A percentile compares a stretch with the other conserved stretches of the same genome.
phyloP scores from a whole-genome alignment of 2,888 invertebrate species.

The Hylaea fasciaria region DNA sequence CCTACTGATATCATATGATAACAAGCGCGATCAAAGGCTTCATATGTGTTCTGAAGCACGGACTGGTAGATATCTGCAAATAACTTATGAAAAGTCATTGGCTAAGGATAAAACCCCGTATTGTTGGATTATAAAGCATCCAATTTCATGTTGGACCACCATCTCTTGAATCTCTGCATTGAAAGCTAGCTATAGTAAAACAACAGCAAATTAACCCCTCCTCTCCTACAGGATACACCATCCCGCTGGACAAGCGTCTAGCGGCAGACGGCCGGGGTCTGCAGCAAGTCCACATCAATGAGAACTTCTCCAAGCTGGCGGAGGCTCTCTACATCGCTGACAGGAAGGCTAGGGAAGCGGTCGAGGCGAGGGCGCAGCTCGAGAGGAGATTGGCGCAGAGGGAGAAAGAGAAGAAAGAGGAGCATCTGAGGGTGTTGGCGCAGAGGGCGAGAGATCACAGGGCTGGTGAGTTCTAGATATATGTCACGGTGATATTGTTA shows the following conservation, averaged over 20 bases:
- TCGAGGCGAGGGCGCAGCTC: slow-evolving; percentile 97
- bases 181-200: too few relatives aligned
- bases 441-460: slow-evolving; percentile 98
- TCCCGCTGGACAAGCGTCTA: slow-evolving; percentile 98
- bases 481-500: neutral
- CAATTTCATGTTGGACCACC: too few relatives aligned
- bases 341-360: slow-evolving; percentile 97
- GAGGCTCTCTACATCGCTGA: slow-evolving; percentile 99
- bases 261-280: slow-evolving; percentile 99
- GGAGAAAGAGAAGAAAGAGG: slow-evolving; percentile 99
- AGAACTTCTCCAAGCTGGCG: slow-evolving; percentile 99
- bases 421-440: slow-evolving; percentile 95
- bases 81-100: too few relatives aligned
- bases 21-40: too few relatives aligned
- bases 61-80: too few relatives aligned
- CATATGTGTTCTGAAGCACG: too few relatives aligned
- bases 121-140: too few relatives aligned
- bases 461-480: slow-evolving; percentile 89
- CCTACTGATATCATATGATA: too few relatives aligned
- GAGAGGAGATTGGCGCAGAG: slow-evolving; percentile 98
- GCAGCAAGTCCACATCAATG: slow-evolving; percentile 98
- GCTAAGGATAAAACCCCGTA: too few relatives aligned
- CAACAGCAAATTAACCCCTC: too few relatives aligned
- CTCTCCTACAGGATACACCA: slow-evolving; percentile 91
- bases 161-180: too few relatives aligned